Percentiles rank a stretch among this genome's conserved stretches.
Conservation (phyloP, 2,113 vertebrate genomes). For the Condylura cristata region DNA sequence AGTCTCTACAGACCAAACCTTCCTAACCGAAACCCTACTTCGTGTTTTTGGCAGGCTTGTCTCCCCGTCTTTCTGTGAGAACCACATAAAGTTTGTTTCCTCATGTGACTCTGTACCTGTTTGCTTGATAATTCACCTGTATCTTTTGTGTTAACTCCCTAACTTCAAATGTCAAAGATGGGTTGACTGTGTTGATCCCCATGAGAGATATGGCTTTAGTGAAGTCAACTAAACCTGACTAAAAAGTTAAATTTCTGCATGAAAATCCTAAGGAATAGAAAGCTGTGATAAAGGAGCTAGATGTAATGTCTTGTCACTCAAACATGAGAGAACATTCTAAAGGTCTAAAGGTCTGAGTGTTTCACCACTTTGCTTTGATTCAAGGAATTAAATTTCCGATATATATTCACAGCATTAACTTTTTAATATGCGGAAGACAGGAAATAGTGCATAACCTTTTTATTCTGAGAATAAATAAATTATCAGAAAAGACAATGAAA, state of each 20-base stretch:
- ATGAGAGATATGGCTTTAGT: not conserved
- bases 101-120: not conserved
- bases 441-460: not conserved
- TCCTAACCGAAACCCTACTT: not conserved
- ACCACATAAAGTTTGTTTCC: not conserved
- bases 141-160: not conserved
- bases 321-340: constrained; percentile 31
- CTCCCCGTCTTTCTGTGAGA: not conserved
- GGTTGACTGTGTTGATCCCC: not conserved
- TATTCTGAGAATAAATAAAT: not conserved
- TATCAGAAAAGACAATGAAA: not conserved
- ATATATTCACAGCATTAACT: not conserved
- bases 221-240: not conserved
- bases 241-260: not conserved
- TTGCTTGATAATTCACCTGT: not conserved
- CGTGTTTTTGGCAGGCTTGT: not conserved
- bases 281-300: not conserved
- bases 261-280: constrained; percentile 11
- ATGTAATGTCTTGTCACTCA: constrained; percentile 9
- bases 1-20: not conserved
- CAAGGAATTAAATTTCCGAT: constrained; percentile 46
- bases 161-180: not conserved
- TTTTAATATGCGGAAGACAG: constrained; percentile 7
- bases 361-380: constrained; percentile 18
- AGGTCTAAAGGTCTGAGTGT: not conserved